A percentile compares a stretch with the other conserved stretches of the same genome.
phyloP scores from a whole-genome alignment of 2,113 vertebrate species.

The Sorex araneus region DNA sequence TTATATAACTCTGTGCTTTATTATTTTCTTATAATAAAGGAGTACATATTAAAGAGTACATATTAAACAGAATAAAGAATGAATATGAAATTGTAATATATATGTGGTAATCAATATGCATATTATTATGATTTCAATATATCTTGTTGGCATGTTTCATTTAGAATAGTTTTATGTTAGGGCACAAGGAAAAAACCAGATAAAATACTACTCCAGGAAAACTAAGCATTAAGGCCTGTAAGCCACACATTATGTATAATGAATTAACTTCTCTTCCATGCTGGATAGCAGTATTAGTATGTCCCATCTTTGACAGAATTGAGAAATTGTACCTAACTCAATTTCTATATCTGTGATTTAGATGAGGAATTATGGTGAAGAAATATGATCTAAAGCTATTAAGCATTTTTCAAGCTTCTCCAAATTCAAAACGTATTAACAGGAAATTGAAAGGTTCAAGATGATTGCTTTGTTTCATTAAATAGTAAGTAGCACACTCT shows the following conservation, averaged over 20 bases:
- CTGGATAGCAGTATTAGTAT: neutral
- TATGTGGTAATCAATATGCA: neutral
- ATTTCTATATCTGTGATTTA: conserved; percentile 63
- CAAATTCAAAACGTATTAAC: conserved; percentile 74
- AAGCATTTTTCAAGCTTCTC: conserved; percentile 70
- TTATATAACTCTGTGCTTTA: conserved; percentile 51
- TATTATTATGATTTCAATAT: neutral
- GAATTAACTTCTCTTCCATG: neutral
- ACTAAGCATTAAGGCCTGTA: neutral
- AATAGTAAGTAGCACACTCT: conserved; percentile 61
- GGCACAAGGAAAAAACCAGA: conserved; percentile 51
- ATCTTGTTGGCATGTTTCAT: conserved; percentile 55
- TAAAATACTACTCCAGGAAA: conserved; percentile 25
- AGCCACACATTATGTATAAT: neutral
- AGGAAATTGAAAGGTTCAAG: conserved; percentile 69
- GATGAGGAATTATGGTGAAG: conserved; percentile 39
- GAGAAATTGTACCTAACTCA: neutral
- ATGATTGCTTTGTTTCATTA: conserved; percentile 69
- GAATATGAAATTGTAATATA: too few relatives aligned
- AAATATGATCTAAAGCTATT: conserved; percentile 67
- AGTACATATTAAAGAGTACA: conserved; percentile 31
- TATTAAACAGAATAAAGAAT: conserved; percentile 15
- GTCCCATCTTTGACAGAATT: conserved; percentile 35
- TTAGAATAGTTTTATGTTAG: conserved; percentile 68
- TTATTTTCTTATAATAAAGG: conserved; percentile 62